Evolutionary conservation across 2,797 vertebrate genomes (phyloP), one percentile per base, ranked within the genome.

Genomic region (Poeciliopsis infans): DNA sequence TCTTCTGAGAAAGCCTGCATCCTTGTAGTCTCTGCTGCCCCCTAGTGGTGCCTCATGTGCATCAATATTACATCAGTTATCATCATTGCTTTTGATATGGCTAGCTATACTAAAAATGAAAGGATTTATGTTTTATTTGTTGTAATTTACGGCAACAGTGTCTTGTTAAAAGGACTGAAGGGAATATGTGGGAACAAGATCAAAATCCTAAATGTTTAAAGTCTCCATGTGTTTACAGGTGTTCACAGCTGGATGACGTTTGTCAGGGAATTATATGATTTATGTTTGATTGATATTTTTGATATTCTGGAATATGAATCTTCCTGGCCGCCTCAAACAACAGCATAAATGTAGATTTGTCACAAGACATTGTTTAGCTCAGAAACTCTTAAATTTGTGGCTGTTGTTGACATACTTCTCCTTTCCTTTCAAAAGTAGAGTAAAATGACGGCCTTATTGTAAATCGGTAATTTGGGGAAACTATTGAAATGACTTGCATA

Each of bases 11-110:
- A 57, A 73, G 43, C n/a, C 33, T 16, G 47, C 51, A 75, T 76
- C 45, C 80, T 72, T 61, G 10, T 4, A 75, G 76, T 86, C 75
- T 85, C 88, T 83, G 79, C 85, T 93, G 94, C 93, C 93, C 92
- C 83, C 94, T 92, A 94, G 90, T 94, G 93, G 93, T 72, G 79
- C 77, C 51, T 6, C 43, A 31, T 7, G 45, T 74, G 72, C 83
- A 86, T 53, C 43, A 55, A 88, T 74, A 61, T 69, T 16, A 11
- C 43, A 31, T 45, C 57, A 39, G 61, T 25, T 68, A 7, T 20
- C 23, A 15, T 31, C 28, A 16, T 7, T 6, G 36, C 5, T 12
- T 72, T 8, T 39, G 31, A 51, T 5, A 16, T 46, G 20, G 39
- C 46, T 7, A 49, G 5, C 57, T 66, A 7, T 66, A 43, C 57